These are phyloP conservation scores for Leptopterna dolabrata DNA, from an alignment of 2,888 invertebrate genomes.

Conservation along the genomic window DNA sequence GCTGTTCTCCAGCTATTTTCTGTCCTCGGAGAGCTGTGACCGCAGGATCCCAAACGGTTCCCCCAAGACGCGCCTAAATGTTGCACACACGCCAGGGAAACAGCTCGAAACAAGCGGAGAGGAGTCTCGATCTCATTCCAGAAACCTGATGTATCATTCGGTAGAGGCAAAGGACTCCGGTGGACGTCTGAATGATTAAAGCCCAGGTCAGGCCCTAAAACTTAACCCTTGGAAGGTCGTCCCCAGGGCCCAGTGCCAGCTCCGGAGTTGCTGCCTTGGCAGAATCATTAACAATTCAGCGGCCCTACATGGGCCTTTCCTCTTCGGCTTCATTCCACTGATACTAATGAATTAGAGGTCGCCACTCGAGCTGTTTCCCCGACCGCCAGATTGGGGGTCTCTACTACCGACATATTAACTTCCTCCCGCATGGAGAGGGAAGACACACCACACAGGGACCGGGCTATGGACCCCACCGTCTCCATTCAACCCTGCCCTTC, in stretches of 20 bases:
- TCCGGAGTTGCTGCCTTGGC: neutral
- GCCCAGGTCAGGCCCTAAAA: conserved; percentile 13
- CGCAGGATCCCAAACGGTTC: neutral
- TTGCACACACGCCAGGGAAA: neutral
- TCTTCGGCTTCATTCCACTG: conserved; percentile 15
- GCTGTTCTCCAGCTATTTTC: neutral
- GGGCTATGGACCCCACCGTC: too few species aligned
- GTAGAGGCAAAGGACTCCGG: neutral
- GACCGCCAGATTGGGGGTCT: neutral
- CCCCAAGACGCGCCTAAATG: neutral
- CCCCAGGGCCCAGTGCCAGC: neutral
- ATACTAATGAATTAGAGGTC: conserved; percentile 21
- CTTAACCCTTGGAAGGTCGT: conserved; percentile 20
- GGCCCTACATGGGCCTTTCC: neutral
- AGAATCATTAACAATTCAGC: conserved; percentile 29
- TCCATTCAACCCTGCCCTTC: too few species aligned
- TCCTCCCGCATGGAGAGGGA: neutral
- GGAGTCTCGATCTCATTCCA: neutral
- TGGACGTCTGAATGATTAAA: conserved; percentile 15
- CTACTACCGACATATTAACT: neutral
- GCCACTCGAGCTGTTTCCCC: neutral
- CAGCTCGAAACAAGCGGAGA: neutral
- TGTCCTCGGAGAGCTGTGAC: neutral
- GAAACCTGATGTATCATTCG: conserved; percentile 11
- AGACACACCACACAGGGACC: too few species aligned